Evolutionary conservation across 2,113 vertebrate species (phyloP), one percentile per base, ranked within the genome.

Genomic region (Balaeniceps rex): DNA sequence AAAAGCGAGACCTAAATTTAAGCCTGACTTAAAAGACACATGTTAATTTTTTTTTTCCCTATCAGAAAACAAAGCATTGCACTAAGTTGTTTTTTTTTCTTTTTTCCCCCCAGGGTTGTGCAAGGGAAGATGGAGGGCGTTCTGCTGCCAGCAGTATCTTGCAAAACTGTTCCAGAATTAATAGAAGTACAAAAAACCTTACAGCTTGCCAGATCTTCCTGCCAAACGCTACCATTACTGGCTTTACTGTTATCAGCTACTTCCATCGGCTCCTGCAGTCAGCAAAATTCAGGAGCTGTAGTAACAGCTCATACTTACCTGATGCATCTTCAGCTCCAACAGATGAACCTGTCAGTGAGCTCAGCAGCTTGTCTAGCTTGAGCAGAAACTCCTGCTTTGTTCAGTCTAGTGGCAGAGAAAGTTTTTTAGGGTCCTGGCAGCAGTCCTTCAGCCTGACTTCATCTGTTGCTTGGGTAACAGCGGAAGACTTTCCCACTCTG

Each of bases 161-260:
- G 46, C 94, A 96, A 14, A 96, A 94, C 47, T 88, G 80, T 68
- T 87, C 69, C 77, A 92, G 58, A 72, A 78, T 19, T 76, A 96
- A 82, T 14, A 97, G 92, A 97, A 87, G 85, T 81, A 90, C 69
- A 9, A 97, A 93, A 93, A 95, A 70, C 18, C 95, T 99, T 25
- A 93, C 97, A 28, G 98, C 99, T 29, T 98, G 95, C 92, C 98
- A 98, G 90, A 97, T 99, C 58, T 74, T 98, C 96, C 94, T 97
- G 15, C 98, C 98, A 86, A 95, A 97, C 14, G 26, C 97, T 38
- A 75, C 74, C 86, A 74, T 98, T 47, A 33, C 93, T 51, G 98
- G 98, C 72, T 97, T 96, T 75, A 98, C 98, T 58, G 98, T 99
- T 90, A 94, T 99, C 66, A 94, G 91, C 87, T 99, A 94, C 71